These are phyloP conservation scores for Phlogophora meticulosa DNA, from an alignment of 2,888 invertebrate genomes.

Conservation along the genomic window DNA sequence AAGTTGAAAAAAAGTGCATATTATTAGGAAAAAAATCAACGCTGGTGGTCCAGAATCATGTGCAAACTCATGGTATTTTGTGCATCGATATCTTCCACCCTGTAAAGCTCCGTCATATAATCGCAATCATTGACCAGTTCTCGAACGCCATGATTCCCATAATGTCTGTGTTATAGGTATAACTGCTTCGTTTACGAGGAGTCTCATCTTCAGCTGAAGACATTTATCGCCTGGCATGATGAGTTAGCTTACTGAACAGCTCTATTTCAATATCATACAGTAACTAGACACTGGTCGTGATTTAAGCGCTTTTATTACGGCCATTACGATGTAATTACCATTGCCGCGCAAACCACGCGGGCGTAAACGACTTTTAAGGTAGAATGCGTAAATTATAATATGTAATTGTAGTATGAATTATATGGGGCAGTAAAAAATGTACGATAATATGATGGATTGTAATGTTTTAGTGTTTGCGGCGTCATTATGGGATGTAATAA, in stretches of 20 bases:
- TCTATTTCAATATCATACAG: slow-evolving; percentile 3
- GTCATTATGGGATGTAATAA: slow-evolving; percentile 31
- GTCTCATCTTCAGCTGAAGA: neutral
- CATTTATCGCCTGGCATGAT: neutral
- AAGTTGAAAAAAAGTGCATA: no score
- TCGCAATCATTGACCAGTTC: no score
- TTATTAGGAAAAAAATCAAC: no score
- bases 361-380: slow-evolving; percentile 49
- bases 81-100: no score
- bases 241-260: slow-evolving; percentile 28
- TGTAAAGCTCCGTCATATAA: no score
- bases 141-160: no score
- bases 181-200: neutral
- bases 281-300: slow-evolving; percentile 52
- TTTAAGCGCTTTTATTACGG: slow-evolving; percentile 62
- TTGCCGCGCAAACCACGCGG: slow-evolving; percentile 46
- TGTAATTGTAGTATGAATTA: slow-evolving; percentile 50
- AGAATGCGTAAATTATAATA: slow-evolving; percentile 51
- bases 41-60: no score
- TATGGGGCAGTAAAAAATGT: slow-evolving; percentile 46
- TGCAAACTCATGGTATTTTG: no score
- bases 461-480: slow-evolving; percentile 32
- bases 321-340: slow-evolving; percentile 61
- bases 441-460: slow-evolving; percentile 35
- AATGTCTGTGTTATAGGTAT: no score